phyloP scores from a whole-genome alignment of 1,140 invertebrate species.

The Drosophila rufa region DNA sequence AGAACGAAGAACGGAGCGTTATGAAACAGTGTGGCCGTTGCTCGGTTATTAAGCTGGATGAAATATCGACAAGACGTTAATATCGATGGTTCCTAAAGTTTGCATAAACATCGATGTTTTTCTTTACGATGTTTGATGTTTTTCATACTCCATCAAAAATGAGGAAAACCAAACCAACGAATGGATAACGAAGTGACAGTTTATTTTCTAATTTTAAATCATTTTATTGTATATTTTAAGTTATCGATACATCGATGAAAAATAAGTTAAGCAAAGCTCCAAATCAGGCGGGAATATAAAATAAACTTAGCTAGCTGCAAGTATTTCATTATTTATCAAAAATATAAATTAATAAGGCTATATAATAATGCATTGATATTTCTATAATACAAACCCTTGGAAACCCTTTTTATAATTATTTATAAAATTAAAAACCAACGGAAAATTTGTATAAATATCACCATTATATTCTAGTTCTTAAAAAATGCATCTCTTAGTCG shows the following conservation, averaged over 20 bases:
- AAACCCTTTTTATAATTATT: too few relatives aligned
- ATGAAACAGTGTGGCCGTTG: background rate
- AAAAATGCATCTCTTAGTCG: too few relatives aligned
- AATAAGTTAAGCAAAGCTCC: background rate
- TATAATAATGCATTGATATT: too few relatives aligned
- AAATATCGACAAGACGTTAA: background rate
- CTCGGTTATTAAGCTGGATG: background rate
- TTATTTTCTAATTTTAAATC: background rate
- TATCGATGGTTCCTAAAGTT: background rate
- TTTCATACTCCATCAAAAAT: background rate
- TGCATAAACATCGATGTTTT: background rate
- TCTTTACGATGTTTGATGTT: background rate
- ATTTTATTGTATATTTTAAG: background rate
- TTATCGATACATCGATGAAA: background rate
- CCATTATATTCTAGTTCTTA: too few relatives aligned
- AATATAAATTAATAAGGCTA: too few relatives aligned
- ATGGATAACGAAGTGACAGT: background rate
- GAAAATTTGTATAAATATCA: too few relatives aligned
- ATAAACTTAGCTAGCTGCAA: background rate
- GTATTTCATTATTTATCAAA: too few relatives aligned
- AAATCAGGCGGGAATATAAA: background rate
- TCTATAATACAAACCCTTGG: too few relatives aligned
- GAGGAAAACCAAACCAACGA: background rate
- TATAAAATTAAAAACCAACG: too few relatives aligned
- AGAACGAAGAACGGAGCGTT: conserved; percentile 1